A percentile compares a stretch with the other conserved stretches of the same genome.
Conservation (phyloP, 2,797 vertebrate genomes). For the Acanthornis magna region DNA sequence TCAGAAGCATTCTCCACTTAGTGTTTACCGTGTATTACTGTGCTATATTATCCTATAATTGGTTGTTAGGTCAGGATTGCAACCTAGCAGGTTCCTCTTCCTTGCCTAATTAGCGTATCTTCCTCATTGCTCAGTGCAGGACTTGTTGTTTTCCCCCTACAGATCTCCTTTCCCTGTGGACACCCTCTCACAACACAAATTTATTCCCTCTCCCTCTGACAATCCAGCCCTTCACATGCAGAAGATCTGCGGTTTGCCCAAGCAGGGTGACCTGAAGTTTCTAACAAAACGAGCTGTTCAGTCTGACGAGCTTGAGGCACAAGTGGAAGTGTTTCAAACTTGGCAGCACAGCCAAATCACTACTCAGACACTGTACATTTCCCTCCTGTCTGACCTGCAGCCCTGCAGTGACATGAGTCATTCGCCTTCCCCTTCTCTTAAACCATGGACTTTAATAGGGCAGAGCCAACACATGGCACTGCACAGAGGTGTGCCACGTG, state of each 20-base stretch:
- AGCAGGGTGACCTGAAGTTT: neutral
- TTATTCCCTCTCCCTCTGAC: fast-evolving
- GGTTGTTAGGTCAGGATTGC: conserved; percentile 37
- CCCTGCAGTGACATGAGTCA: conserved; percentile 14
- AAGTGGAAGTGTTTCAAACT: neutral
- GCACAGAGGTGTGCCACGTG: neutral
- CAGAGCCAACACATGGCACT: neutral
- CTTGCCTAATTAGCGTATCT: neutral
- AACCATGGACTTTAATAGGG: neutral
- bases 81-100: conserved; percentile 15
- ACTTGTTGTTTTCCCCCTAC: neutral
- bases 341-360: neutral
- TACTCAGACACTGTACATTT: neutral
- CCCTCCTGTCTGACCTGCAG: neutral
- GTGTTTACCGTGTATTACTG: neutral
- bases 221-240: neutral
- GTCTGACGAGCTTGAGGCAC: neutral
- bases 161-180: neutral
- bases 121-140: neutral
- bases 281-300: neutral
- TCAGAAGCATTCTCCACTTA: neutral
- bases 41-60: neutral
- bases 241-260: neutral
- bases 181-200: neutral
- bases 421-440: neutral